Percentiles rank a stretch among this genome's conserved stretches.
These are phyloP conservation scores for Engraulis encrasicolus DNA, from an alignment of 2,113 vertebrate species.

Conservation along the genomic window DNA sequence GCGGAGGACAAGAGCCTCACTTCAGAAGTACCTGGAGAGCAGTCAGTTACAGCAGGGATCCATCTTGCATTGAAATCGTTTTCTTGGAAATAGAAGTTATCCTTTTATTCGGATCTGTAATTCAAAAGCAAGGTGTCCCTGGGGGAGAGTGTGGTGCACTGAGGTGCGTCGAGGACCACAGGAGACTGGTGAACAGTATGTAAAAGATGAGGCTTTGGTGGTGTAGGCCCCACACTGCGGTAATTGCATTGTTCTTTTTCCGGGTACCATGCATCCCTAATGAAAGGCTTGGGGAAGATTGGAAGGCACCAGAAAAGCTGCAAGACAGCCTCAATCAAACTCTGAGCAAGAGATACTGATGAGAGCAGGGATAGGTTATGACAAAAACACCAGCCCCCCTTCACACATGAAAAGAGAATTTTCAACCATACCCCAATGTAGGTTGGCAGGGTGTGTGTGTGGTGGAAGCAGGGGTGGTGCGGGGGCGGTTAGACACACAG, in stretches of 20 bases:
- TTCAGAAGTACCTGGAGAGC: background rate
- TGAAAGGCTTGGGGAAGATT: conserved; percentile 56
- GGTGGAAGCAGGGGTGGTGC: conserved; percentile 21
- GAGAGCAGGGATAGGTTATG: conserved; percentile 65
- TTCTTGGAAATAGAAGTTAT: conserved; percentile 43
- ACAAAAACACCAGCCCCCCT: conserved; percentile 61
- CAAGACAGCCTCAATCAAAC: conserved; percentile 58
- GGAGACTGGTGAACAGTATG: conserved; percentile 46
- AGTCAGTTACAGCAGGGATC: conserved; percentile 22
- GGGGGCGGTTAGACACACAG: background rate
- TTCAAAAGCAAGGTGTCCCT: conserved; percentile 54
- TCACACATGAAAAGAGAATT: conserved; percentile 50
- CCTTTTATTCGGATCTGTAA: conserved; percentile 65
- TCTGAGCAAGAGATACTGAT: conserved; percentile 64
- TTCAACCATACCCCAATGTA: conserved; percentile 7
- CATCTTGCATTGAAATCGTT: conserved; percentile 23
- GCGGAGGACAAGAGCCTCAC: background rate
- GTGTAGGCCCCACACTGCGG: conserved; percentile 25
- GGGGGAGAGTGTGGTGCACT: background rate
- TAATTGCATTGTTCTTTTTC: conserved; percentile 56
- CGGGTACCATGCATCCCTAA: conserved; percentile 58
- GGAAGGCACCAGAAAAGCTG: conserved; percentile 56
- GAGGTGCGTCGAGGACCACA: background rate
- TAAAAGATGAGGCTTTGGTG: conserved; percentile 45
- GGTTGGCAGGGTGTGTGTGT: background rate